Evolutionary conservation across 2,888 invertebrate species (phyloP), one percentile per base, ranked within the genome.

Genomic region (Tenthredo scrophulariae): DNA sequence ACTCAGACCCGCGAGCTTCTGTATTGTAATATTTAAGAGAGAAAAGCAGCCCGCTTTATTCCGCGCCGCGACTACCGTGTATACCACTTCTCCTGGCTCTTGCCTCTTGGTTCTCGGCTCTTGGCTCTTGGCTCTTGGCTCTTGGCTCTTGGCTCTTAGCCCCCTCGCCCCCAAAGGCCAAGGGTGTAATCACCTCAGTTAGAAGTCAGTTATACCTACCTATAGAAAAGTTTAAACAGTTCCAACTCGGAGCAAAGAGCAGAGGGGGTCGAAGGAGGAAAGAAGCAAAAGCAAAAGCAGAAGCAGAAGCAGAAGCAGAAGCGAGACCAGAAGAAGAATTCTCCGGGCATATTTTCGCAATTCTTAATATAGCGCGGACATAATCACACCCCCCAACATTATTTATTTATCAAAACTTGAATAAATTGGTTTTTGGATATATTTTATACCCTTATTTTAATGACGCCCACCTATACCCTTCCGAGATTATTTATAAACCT

Each of bases 21-120:
- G 77, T 77, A 54, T 77, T 77, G 77, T 77, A 77, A 77, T 77
- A 77, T 77, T 77, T 77, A 77, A 77, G 77, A 77, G 77, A 54
- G 77, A 40, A 29, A 40, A 50, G 46, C 77, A 40, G 22, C 50
- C 50, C 67, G 67, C 67, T 67, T 67, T 33, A 67, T 67, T 67
- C 67, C 18, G 26, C 33, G 67, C 33, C 67, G 67, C 67, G 26
- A 62, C 22, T 62, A 26, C 62, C 62, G 22, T 26, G 26, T 62
- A 62, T 62, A 62, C 62, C 62, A 26, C 62, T 62, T 62, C 54
- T 54, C 54, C n/a, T 54, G n/a, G 54, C 54, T 54, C 18, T 18
- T n/a, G 50, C 18, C 33, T 37, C 70, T 40, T 43, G 72, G 40
- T 22, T n/a, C 72, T 72, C 13, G 72, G 5, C 58, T 58, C 62